These are phyloP conservation scores for Ciconia maguari DNA, from an alignment of 2,113 vertebrate species.

Conservation along the genomic window DNA sequence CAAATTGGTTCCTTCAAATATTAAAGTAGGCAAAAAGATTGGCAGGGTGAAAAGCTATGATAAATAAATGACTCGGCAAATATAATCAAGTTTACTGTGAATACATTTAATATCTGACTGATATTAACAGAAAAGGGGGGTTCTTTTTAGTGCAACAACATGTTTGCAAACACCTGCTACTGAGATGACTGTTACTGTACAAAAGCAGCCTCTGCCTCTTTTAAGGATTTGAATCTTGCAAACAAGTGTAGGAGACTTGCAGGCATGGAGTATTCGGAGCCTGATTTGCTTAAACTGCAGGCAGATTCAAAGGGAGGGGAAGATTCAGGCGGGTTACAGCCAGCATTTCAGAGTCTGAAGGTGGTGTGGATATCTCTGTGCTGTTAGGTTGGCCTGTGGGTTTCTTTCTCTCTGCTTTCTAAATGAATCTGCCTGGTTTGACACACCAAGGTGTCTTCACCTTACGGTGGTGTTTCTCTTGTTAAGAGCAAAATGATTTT, in stretches of 20 bases:
- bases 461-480: background rate
- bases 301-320: background rate
- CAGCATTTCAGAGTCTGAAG: background rate
- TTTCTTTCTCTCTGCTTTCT: background rate
- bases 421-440: background rate
- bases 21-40: background rate
- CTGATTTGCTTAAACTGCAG: background rate
- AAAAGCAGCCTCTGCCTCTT: background rate
- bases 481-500: background rate
- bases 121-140: background rate
- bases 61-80: background rate
- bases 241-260: background rate
- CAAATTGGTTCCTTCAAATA: background rate
- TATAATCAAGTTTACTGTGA: background rate
- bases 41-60: background rate
- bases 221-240: background rate
- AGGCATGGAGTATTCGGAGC: background rate
- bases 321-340: background rate
- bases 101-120: background rate
- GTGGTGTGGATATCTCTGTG: background rate
- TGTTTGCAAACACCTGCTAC: background rate
- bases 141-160: background rate
- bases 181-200: background rate
- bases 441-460: background rate
- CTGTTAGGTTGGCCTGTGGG: background rate